phyloP scores from a whole-genome alignment of 2,888 invertebrate genomes.

The Idaea straminata region DNA sequence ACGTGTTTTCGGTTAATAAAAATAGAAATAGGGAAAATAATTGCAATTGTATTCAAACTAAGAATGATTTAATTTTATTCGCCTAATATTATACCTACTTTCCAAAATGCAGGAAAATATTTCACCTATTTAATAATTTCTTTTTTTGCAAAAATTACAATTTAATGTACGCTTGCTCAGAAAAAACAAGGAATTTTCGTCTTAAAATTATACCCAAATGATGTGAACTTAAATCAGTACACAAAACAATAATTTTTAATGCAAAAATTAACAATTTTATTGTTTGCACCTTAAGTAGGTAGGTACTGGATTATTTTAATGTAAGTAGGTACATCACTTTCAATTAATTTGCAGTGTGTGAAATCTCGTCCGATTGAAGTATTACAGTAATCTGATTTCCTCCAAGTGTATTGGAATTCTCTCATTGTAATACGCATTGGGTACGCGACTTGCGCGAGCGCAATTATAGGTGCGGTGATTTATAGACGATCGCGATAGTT shows the following conservation, averaged over 20 bases:
- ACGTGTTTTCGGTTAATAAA: not conserved
- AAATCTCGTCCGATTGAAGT: not conserved
- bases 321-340: not conserved
- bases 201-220: too few relatives aligned
- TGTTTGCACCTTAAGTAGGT: too few relatives aligned
- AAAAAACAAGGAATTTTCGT: too few relatives aligned
- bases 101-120: too few relatives aligned
- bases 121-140: too few relatives aligned
- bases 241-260: too few relatives aligned
- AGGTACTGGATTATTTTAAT: too few relatives aligned
- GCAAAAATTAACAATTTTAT: too few relatives aligned
- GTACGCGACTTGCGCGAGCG: not conserved
- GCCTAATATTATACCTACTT: too few relatives aligned
- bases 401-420: not conserved
- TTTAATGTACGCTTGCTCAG: too few relatives aligned
- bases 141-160: too few relatives aligned
- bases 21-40: not conserved
- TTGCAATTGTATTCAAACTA: not conserved
- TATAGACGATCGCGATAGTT: conserved; percentile 52
- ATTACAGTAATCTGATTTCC: not conserved
- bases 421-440: conserved; percentile 13
- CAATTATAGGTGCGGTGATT: conserved; percentile 43
- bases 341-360: not conserved
- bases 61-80: not conserved
- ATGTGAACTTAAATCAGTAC: too few relatives aligned